phyloP scores from a whole-genome alignment of 2,113 vertebrate species.

The Cranoglanis bouderius region DNA sequence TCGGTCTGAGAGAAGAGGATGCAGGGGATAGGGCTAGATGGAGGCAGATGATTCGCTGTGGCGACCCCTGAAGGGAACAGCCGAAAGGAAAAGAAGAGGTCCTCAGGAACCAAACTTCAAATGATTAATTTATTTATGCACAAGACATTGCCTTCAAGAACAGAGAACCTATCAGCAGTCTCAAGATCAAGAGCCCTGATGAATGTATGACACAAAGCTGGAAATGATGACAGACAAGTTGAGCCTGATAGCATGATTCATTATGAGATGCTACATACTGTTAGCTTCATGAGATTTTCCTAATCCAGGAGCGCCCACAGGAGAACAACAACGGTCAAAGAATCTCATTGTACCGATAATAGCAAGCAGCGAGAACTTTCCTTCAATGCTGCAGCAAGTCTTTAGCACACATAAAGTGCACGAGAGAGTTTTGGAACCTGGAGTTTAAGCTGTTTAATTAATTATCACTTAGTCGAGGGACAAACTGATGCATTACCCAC shows the following conservation, averaged over 20 bases:
- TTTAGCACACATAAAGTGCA: background rate
- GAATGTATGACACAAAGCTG: background rate
- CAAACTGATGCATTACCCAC: conserved; percentile 51
- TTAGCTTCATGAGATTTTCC: background rate
- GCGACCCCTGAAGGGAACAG: no score
- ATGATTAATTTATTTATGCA: background rate
- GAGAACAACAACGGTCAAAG: conserved; percentile 11
- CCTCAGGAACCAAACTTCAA: background rate
- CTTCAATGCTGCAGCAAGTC: conserved; percentile 33
- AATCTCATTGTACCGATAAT: conserved; percentile 10
- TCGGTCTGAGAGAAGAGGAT: no score
- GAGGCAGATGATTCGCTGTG: no score
- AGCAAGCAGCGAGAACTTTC: background rate
- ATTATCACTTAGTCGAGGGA: conserved; percentile 45
- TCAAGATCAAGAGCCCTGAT: background rate
- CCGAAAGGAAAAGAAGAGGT: no score
- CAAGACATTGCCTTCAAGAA: background rate
- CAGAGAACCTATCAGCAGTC: background rate
- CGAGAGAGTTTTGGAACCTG: background rate
- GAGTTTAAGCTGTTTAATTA: conserved; percentile 56
- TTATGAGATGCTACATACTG: background rate
- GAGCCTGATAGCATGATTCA: background rate
- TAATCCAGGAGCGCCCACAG: background rate
- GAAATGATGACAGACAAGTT: background rate
- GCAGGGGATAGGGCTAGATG: no score